Evolutionary conservation across 2,113 vertebrate species (phyloP), one percentile per base, ranked within the genome.

Genomic region (Telmatochromis bifrenatus): DNA sequence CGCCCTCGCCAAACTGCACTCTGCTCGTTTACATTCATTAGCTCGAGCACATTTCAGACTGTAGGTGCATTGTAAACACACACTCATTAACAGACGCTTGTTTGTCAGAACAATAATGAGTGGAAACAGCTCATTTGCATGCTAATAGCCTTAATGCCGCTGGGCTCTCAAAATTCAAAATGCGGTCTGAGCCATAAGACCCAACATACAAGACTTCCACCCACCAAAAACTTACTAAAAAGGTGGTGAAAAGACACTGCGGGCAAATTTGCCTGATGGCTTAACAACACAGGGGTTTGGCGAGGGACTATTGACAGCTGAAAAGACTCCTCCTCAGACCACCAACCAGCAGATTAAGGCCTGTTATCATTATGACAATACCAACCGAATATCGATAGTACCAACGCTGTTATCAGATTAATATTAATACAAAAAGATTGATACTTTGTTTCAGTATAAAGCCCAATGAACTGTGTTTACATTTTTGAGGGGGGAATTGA

Each of bases 61-160:
- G 62, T 83, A 80, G 83, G 65, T 85, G 39, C 58, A 79, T 53
- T 58, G 68, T 37, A 84, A 88, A 89, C 88, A 88, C 70, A 68
- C 62, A 42, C 12, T 35, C 80, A 82, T 92, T 84, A 89, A 23
- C 82, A 55, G 12, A 13, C 3, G 11, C 80, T 80, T 88, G 83
- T 92, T 91, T 89, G 85, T 87, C 81, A 31, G 56, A 35, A 51
- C 73, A 83, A 84, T 93, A 86, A 90, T 84, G 81, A 91, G 70
- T 51, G 79, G 37, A 89, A 91, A 92, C 31, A 39, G 58, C 84
- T 87, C 31, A 89, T 91, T 88, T 84, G 54, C 92, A 88, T 83
- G 26, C 62, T 80, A 89, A 91, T 84, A 42, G 33, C n/a, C 31
- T 73, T 68, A 77, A 26, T 79, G 51, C n/a, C 12, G 10, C n/a